Conservation (phyloP, 2,797 vertebrate species). For the Todus mexicanus region DNA sequence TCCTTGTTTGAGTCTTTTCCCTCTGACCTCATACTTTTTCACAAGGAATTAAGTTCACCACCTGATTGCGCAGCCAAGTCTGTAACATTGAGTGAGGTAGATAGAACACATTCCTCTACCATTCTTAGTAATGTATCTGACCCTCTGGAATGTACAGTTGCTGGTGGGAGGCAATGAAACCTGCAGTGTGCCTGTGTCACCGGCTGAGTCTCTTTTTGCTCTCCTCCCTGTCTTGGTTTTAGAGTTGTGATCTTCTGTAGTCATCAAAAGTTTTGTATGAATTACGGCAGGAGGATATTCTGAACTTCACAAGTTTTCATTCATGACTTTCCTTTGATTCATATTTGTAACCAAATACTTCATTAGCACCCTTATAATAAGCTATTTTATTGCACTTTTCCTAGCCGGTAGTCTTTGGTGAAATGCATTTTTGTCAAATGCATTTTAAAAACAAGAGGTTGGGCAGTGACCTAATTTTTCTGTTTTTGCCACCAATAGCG, state of each 20-base stretch:
- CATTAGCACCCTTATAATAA: neutral
- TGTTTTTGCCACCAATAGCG: neutral
- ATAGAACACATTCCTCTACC: fast-evolving
- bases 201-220: neutral
- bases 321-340: neutral
- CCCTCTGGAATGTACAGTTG: neutral
- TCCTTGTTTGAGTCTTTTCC: neutral
- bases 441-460: neutral
- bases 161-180: neutral
- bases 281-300: neutral
- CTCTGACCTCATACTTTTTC: neutral
- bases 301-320: neutral
- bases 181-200: neutral
- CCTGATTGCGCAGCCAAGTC: neutral
- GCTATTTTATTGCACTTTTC: neutral
- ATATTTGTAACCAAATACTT: neutral
- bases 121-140: too few relatives aligned
- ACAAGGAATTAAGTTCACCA: neutral
- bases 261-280: neutral
- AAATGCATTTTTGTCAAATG: neutral
- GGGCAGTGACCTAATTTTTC: neutral
- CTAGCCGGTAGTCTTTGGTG: neutral
- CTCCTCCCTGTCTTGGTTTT: neutral
- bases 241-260: neutral
- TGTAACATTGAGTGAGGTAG: neutral